Percentiles rank a stretch among this genome's conserved stretches.
Conservation (phyloP, 92 coral and sea anemone species). For the Phenganax subtilis region DNA sequence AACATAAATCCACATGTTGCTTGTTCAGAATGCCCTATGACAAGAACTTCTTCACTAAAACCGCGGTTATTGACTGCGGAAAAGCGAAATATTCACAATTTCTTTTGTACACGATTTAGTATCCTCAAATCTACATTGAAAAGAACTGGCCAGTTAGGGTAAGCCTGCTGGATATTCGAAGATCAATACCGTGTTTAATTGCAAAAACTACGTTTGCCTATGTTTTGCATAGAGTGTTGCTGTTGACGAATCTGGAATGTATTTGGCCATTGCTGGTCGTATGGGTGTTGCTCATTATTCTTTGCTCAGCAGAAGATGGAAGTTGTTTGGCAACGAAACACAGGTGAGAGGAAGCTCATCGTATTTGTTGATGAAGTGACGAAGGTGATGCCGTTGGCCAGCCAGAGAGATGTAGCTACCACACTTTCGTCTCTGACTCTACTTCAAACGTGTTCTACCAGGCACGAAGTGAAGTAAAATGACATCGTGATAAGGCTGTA, state of each 20-base stretch:
- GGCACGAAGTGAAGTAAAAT: too few relatives aligned
- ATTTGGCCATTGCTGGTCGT: constrained; percentile 87
- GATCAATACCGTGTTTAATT: not conserved
- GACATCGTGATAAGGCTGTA: too few relatives aligned
- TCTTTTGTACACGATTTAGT: constrained; percentile 44
- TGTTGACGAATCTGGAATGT: constrained; percentile 74
- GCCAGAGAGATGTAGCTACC: too few relatives aligned
- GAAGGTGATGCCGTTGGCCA: too few relatives aligned
- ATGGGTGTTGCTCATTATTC: constrained; percentile 95
- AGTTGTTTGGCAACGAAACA: constrained; percentile 93
- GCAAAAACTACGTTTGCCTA: not conserved
- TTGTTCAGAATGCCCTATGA: too few relatives aligned
- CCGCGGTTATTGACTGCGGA: too few relatives aligned
- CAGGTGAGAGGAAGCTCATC: constrained; percentile 58
- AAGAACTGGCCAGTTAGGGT: constrained; percentile 99
- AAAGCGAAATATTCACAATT: not conserved
- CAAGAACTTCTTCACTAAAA: too few relatives aligned
- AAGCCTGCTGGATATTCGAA: constrained; percentile 8
- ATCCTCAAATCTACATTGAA: constrained; percentile 76
- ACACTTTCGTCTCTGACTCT: too few relatives aligned
- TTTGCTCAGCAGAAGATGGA: constrained; percentile 85
- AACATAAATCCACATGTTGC: too few relatives aligned
- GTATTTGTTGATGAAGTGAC: not conserved
- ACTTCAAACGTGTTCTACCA: too few relatives aligned
- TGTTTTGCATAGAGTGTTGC: constrained; percentile 67